Evolutionary conservation across 2,113 vertebrate species (phyloP), one percentile per base, ranked within the genome.

Genomic region (Vimba vimba): DNA sequence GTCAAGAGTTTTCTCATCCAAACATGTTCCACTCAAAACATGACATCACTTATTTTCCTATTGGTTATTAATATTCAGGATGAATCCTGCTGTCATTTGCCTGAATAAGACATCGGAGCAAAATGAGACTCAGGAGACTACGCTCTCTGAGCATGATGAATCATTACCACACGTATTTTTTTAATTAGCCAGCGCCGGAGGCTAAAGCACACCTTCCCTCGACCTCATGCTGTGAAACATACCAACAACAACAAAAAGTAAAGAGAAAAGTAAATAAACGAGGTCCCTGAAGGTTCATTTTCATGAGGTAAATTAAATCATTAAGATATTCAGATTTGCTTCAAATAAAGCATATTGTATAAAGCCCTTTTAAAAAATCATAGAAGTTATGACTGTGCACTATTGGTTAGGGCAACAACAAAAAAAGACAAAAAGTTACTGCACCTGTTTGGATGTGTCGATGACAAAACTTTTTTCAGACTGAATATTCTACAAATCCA

Each of bases 91-190:
- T 86, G 81, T 84, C 86, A 84, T 27, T 71, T 39, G 36, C 74
- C 81, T 74, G 45, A 86, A 66, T 86, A 82, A 86, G 79, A 77
- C 59, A 36, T 79, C 1, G 68, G 21, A 79, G 82, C 23, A 66
- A 80, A 78, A 80, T 80, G 66, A 80, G 39, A 75, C 77, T 87
- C 64, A 23, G 4, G 82, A 73, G 55, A 86, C 68, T 81, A 19
- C 27, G 50, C 78, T 79, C 64, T 74, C 13, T 25, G 50, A 27
- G 52, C 30, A 55, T 84, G 47, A 87, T 80, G 52, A 84, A 30
- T 84, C 75, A 79, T 84, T 84, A 80, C 36, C 77, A 55, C 73
- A 76, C 71, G 12, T 81, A 78, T 86, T 83, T 84, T 36, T 82
- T 79, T 74, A 84, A 87, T 87, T 84, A 87, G 57, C 36, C 27